These are phyloP conservation scores for Blastobasis adustella DNA, from an alignment of 2,888 invertebrate species.

Conservation along the genomic window DNA sequence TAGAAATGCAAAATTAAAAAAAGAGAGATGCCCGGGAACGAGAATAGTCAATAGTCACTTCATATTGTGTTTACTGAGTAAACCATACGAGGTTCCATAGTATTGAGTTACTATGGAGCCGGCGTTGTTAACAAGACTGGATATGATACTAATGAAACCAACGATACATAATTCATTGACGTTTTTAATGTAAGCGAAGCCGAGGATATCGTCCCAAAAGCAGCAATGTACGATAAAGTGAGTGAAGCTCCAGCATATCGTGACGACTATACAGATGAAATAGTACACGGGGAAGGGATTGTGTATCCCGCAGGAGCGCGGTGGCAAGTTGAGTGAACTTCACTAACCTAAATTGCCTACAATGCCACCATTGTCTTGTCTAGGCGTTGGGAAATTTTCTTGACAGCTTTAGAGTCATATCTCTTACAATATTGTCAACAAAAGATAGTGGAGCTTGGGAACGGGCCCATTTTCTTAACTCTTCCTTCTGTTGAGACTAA, in stretches of 20 bases:
- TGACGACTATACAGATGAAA: conserved; percentile 12
- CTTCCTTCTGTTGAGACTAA: no score
- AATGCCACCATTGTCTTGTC: conserved; percentile 50
- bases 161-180: conserved; percentile 22
- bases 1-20: conserved; percentile 64
- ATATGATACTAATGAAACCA: conserved; percentile 8
- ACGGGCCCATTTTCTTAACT: no score
- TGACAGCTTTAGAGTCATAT: conserved; percentile 33
- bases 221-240: conserved; percentile 27
- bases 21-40: conserved; percentile 58
- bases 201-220: conserved; percentile 4
- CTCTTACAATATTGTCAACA: conserved; percentile 34
- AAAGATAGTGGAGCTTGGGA: conserved; percentile 21
- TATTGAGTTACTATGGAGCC: conserved; percentile 50
- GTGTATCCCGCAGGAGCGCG: conserved; percentile 59
- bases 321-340: conserved; percentile 64
- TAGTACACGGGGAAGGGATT: conserved; percentile 38
- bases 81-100: conserved; percentile 62
- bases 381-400: conserved; percentile 45
- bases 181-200: background rate
- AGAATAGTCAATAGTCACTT: conserved; percentile 73
- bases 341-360: conserved; percentile 62
- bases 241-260: conserved; percentile 6
- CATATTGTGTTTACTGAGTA: conserved; percentile 69
- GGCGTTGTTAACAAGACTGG: conserved; percentile 14